Evolutionary conservation across 2,888 invertebrate species (phyloP).

Genomic region (Ochropleura leucogaster): DNA sequence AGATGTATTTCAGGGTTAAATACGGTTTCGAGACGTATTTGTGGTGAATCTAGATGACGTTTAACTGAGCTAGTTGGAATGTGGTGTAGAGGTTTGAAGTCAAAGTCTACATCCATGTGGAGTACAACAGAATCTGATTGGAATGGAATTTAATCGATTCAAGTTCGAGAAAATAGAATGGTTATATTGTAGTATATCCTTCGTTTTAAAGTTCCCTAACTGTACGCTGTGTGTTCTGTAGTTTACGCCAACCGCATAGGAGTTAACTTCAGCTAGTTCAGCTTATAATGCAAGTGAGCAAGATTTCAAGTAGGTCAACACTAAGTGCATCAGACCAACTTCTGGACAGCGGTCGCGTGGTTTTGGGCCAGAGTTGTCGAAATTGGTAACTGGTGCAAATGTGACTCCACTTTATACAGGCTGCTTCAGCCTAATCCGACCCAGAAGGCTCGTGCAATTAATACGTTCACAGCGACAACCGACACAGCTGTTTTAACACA

Average conservation of each 20-base stretch:
- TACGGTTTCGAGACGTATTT: slow-evolving; percentile 21
- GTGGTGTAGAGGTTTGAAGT: neutral
- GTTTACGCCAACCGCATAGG: slow-evolving; percentile 16
- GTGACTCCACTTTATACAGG: neutral
- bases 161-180: neutral
- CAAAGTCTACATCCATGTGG: neutral
- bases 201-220: too few relatives aligned
- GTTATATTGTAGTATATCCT: neutral
- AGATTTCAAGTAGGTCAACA: slow-evolving; percentile 44
- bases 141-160: neutral
- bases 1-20: slow-evolving; percentile 46
- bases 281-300: slow-evolving; percentile 16
- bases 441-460: slow-evolving; percentile 35
- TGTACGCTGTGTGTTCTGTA: slow-evolving; percentile 8
- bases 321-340: slow-evolving; percentile 39
- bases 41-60: slow-evolving; percentile 14
- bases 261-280: slow-evolving; percentile 42
- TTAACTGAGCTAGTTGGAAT: slow-evolving; percentile 1
- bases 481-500: slow-evolving; percentile 57
- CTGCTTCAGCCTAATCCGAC: slow-evolving; percentile 13
- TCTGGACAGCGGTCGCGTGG: slow-evolving; percentile 28
- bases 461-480: slow-evolving; percentile 42
- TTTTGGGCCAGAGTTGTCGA: slow-evolving; percentile 16
- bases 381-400: slow-evolving; percentile 15
- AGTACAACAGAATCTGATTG: neutral